phyloP scores from a whole-genome alignment of 2,888 invertebrate species.

The Adineta ricciae region DNA sequence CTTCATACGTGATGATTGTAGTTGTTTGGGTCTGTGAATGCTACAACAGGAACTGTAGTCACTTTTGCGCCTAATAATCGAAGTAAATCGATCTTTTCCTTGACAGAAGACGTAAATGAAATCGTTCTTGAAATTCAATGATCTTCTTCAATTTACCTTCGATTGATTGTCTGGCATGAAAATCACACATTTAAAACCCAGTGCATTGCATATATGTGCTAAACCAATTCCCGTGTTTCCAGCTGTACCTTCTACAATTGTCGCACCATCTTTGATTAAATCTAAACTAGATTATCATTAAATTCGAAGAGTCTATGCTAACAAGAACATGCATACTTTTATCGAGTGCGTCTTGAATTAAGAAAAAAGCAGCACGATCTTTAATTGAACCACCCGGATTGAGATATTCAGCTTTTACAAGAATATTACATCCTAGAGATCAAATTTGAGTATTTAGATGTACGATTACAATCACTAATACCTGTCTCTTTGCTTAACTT shows the following conservation, averaged over 20 bases:
- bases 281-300: constrained; percentile 36
- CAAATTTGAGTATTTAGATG: too few relatives aligned
- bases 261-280: constrained; percentile 43
- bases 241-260: constrained; percentile 49
- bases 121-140: neutral
- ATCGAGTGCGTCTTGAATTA: constrained; percentile 45
- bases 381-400: constrained; percentile 50
- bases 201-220: constrained; percentile 47
- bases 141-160: constrained; percentile 36
- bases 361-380: constrained; percentile 47
- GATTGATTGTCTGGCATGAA: constrained; percentile 50
- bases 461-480: too few relatives aligned
- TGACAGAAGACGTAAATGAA: neutral
- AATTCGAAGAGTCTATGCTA: neutral
- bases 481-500: constrained; percentile 44
- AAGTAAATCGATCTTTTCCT: constrained; percentile 47
- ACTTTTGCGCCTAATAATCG: constrained; percentile 46
- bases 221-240: constrained; percentile 50
- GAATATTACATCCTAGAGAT: constrained; percentile 44
- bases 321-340: constrained; percentile 38
- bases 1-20: constrained; percentile 44
- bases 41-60: constrained; percentile 44
- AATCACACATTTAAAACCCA: constrained; percentile 49
- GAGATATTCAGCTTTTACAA: constrained; percentile 49
- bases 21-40: constrained; percentile 46